phyloP scores from a whole-genome alignment of 2,113 vertebrate species.

The Felis catus region F.catus_Fca126_mat1.0 CM031412.1:4282501-4283000 shows the following conservation, averaged over 20 bases:
- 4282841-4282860: background rate
- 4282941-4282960: background rate
- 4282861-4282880: background rate
- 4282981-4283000: background rate
- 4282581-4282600: background rate
- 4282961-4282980: background rate
- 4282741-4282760: constrained; percentile 8
- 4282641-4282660: background rate
- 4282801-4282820: background rate
- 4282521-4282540: background rate
- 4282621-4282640: background rate
- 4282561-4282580: background rate
- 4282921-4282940: background rate
- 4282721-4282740: background rate
- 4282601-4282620: background rate
- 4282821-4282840: background rate
- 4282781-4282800: background rate
- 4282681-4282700: background rate
- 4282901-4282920: background rate
- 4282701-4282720: background rate
- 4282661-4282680: background rate
- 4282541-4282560: background rate
- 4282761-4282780: background rate
- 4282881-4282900: background rate
- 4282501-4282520: no score